A percentile compares a stretch with the other conserved stretches of the same genome.
phyloP scores from a whole-genome alignment of 2,888 invertebrate species.

The Brassicogethes aeneus region DNA sequence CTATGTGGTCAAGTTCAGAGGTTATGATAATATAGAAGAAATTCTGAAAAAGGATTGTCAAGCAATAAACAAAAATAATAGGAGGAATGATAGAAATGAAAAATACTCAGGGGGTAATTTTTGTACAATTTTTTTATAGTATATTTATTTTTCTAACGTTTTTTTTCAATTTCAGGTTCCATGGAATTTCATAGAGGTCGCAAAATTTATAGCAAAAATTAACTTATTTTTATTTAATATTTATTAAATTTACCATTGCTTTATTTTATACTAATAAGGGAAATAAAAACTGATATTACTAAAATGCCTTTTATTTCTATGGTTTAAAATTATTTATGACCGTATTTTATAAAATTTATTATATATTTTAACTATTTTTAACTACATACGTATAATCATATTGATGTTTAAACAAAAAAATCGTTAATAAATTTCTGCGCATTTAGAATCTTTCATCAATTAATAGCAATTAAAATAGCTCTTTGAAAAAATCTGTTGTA shows the following conservation, averaged over 20 bases:
- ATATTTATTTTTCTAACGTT: constrained; percentile 1
- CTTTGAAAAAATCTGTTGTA: too few species aligned
- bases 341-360: too few species aligned
- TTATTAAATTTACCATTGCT: neutral
- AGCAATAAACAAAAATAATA: constrained; percentile 41
- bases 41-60: constrained; percentile 75
- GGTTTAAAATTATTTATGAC: too few species aligned
- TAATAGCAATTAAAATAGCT: too few species aligned
- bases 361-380: too few species aligned
- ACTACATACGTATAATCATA: too few species aligned
- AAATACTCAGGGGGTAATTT: constrained; percentile 15
- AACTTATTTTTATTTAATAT: constrained; percentile 1
- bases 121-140: constrained; percentile 4
- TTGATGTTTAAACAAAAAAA: too few species aligned
- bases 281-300: neutral
- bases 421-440: too few species aligned
- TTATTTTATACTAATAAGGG: neutral
- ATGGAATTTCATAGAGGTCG: constrained; percentile 21
- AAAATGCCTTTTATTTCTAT: too few species aligned
- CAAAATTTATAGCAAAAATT: constrained; percentile 10
- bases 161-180: constrained; percentile 15
- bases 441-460: too few species aligned
- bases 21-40: constrained; percentile 86
- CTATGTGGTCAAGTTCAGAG: constrained; percentile 77
- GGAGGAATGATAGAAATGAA: constrained; percentile 11